Evolutionary conservation across 2,888 invertebrate genomes (phyloP), one percentile per base, ranked within the genome.

Genomic region (Agonopterix heracliana): DNA sequence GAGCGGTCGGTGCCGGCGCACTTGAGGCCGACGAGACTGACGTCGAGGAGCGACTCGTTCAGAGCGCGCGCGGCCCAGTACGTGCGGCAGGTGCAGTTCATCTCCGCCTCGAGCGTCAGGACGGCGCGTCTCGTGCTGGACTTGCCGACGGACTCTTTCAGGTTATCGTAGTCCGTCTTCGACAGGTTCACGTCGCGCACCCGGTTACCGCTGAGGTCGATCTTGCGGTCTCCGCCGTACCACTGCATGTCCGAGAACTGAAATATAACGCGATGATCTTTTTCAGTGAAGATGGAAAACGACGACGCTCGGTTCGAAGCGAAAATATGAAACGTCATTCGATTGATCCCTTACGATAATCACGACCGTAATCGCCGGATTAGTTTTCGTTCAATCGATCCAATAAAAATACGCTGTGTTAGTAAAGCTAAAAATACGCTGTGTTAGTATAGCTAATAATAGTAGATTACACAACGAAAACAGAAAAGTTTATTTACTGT

Each of bases 61-160:
- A 54, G 45, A 41, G 61, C 60, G 38, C 56, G 61, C 55, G 59
- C 63, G 50, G 52, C 49, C 63, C 63, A 62, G 60, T 66, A 67
- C 55, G 51, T 44, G 35, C 8, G 10, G 56, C 68, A 66, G 56
- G 66, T 64, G 60, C 68, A 70, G 45, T 13, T n/a, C 46, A 64
- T 54, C 43, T 63, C 54, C 34, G 5, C 11, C 50, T 60, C 57
- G 42, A 74, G 34, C 13, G 41, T 10, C 17, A 54, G 48, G 11
- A 0, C 9, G 53, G 12, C 49, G 49, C 2, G 50, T 45, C 40
- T 17, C 42, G 12, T 43, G 43, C 43, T 61, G 46, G 34, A 42
- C 40, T 41, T 55, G 46, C 13, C 47, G 26, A 10, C 14, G 51
- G 34, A 44, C 53, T 49, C 26, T 48, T 17, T 45, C 36, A 12